Evolutionary conservation across 2,797 vertebrate genomes (phyloP).

Genomic region (Anabacerthia variegaticeps): DNA sequence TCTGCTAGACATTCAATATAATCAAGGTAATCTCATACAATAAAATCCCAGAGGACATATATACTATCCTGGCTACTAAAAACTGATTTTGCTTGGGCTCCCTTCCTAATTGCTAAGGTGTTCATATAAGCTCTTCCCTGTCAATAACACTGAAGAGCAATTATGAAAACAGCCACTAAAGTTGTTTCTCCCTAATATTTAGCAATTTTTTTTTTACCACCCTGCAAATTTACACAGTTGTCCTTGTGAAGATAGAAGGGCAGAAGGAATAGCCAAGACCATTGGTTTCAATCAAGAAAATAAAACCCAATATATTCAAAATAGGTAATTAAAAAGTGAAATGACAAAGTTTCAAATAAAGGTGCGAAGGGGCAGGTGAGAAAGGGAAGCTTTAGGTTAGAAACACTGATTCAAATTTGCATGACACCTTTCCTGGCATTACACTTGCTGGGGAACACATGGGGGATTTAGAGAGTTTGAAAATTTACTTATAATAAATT

Average conservation of each 20-base stretch:
- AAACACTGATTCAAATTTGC: neutral
- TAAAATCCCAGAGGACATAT: neutral
- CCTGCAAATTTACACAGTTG: neutral
- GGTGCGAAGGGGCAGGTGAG: neutral
- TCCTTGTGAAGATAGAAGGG: neutral
- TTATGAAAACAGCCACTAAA: neutral
- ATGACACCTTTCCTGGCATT: neutral
- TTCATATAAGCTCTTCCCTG: neutral
- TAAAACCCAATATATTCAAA: neutral
- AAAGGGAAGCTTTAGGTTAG: neutral
- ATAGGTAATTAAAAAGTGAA: neutral
- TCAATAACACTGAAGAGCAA: neutral
- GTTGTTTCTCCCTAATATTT: neutral
- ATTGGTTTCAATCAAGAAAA: neutral
- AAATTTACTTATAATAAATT: neutral
- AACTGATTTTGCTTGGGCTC: neutral
- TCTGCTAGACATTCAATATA: neutral
- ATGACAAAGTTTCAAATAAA: neutral
- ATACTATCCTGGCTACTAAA: neutral
- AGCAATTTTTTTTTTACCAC: neutral
- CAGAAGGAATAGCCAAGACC: neutral
- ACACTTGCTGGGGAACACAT: neutral
- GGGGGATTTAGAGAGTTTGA: neutral
- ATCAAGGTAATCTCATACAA: neutral
- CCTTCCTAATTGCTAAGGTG: neutral